Evolutionary conservation across 1,140 invertebrate species (phyloP).

Genomic region (Drosophila neocordata): DNA sequence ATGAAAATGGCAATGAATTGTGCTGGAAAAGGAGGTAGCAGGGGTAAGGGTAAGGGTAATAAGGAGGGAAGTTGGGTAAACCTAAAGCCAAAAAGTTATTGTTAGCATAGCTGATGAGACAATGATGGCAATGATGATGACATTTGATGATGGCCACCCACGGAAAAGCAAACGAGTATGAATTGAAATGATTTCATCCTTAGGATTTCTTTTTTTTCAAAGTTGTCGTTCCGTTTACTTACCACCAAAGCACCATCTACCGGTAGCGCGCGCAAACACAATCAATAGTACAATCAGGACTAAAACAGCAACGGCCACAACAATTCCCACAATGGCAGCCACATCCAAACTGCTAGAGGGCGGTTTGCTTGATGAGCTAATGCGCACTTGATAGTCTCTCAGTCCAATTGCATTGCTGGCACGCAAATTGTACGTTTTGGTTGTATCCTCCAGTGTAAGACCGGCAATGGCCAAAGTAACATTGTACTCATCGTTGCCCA

Average conservation of each 20-base stretch:
- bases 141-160: conserved; percentile 50
- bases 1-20: conserved; percentile 16
- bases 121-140: conserved; percentile 53
- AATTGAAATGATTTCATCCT: not conserved
- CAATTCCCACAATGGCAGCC: conserved; percentile 89
- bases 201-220: not conserved
- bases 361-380: conserved; percentile 84
- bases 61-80: not conserved
- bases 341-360: conserved; percentile 87
- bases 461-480: conserved; percentile 86
- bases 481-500: conserved; percentile 87
- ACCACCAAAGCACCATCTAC: conserved; percentile 93
- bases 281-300: conserved; percentile 87
- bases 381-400: conserved; percentile 85
- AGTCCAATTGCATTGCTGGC: conserved; percentile 87
- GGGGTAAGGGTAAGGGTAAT: not conserved
- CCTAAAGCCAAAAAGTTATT: conserved; percentile 67
- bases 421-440: conserved; percentile 86
- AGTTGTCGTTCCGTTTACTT: conserved; percentile 82
- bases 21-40: not conserved
- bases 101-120: conserved; percentile 71
- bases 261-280: conserved; percentile 90
- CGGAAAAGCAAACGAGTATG: conserved; percentile 44
- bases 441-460: conserved; percentile 89
- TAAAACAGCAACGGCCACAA: conserved; percentile 87